Conservation (phyloP, 1,140 invertebrate species). For the Plodia interpunctella region DNA sequence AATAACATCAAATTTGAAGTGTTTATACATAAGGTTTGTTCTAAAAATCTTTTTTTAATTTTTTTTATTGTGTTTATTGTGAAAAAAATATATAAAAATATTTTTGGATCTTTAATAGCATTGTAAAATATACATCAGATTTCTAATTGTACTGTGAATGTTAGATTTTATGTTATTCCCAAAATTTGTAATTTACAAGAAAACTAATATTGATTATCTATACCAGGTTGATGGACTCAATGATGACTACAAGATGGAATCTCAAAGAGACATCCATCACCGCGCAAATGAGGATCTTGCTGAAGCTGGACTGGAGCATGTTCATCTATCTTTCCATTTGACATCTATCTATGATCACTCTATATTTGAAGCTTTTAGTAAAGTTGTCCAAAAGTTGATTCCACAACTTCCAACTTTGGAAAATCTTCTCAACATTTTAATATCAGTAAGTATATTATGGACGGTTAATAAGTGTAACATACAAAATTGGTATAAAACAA, state of each 20-base stretch:
- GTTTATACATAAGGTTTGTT: slow-evolving; percentile 82
- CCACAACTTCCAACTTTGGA: slow-evolving; percentile 97
- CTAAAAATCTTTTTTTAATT: neutral
- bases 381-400: slow-evolving; percentile 99
- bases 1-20: slow-evolving; percentile 98
- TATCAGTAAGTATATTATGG: slow-evolving; percentile 86
- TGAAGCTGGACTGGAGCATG: slow-evolving; percentile 91
- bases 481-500: no score
- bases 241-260: slow-evolving; percentile 99
- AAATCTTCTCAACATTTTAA: slow-evolving; percentile 99
- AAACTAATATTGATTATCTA: neutral
- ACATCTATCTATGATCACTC: slow-evolving; percentile 99
- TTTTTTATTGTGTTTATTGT: no score
- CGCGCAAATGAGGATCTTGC: slow-evolving; percentile 95
- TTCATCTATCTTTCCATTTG: slow-evolving; percentile 96
- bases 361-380: slow-evolving; percentile 99
- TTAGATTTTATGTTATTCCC: no score
- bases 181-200: neutral
- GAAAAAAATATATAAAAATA: no score
- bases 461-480: no score
- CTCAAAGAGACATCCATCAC: slow-evolving; percentile 98
- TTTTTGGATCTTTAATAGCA: no score
- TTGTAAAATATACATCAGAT: no score
- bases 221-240: slow-evolving; percentile 94
- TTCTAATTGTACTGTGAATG: no score